Evolutionary conservation across 1,140 invertebrate species (phyloP).

Genomic region (Drosophila bipectinata): DNA sequence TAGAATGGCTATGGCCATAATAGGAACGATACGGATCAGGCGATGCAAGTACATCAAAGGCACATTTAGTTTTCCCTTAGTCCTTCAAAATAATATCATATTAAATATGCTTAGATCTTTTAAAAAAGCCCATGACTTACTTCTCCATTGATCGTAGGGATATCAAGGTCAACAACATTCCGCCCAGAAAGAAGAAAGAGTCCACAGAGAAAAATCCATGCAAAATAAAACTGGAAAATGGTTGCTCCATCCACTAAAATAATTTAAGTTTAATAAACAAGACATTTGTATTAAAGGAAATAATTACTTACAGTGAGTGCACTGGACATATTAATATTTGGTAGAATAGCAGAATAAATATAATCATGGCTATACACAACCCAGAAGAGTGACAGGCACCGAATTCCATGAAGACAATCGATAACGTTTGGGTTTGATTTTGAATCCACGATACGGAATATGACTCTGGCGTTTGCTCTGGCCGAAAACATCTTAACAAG

Average conservation of each 20-base stretch:
- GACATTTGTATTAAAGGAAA: background rate
- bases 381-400: constrained; percentile 87
- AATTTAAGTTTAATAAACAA: background rate
- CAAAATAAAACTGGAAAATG: constrained; percentile 85
- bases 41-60: constrained; percentile 63
- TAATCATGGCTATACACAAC: constrained; percentile 86
- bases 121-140: constrained; percentile 52
- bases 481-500: constrained; percentile 51
- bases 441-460: constrained; percentile 36
- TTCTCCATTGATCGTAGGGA: constrained; percentile 87
- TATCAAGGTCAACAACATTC: constrained; percentile 87
- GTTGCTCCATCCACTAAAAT: constrained; percentile 74
- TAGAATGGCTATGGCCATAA: constrained; percentile 48
- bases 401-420: constrained; percentile 85
- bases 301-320: constrained; percentile 6
- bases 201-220: constrained; percentile 87
- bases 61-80: constrained; percentile 58
- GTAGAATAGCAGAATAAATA: constrained; percentile 32
- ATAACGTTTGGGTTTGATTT: constrained; percentile 58
- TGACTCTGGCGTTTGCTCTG: constrained; percentile 37
- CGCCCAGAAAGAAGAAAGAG: constrained; percentile 88
- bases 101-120: background rate
- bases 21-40: constrained; percentile 50
- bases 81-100: constrained; percentile 11
- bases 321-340: constrained; percentile 60